Evolutionary conservation across 2,797 vertebrate genomes (phyloP).

Genomic region (Melanotaenia trifasciata): DNA sequence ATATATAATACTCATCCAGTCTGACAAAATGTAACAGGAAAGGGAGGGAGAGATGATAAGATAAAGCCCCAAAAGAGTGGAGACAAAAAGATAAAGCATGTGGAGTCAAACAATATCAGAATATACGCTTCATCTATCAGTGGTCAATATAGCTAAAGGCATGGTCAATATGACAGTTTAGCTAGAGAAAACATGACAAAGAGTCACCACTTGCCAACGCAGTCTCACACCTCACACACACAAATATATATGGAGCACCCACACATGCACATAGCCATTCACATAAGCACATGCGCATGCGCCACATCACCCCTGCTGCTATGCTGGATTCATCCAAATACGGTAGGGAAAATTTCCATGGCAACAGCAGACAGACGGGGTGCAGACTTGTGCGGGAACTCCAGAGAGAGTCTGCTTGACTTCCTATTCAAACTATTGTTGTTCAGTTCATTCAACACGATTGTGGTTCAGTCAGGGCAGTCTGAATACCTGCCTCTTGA

Average conservation of each 20-base stretch:
- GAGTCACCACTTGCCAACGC: constrained; percentile 26
- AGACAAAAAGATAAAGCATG: constrained; percentile 1
- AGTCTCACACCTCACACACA: constrained; percentile 28
- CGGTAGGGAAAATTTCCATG: constrained; percentile 78
- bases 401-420: constrained; percentile 59
- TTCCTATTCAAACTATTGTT: constrained; percentile 66
- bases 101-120: not conserved
- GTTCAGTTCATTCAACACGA: constrained; percentile 51
- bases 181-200: constrained; percentile 21
- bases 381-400: constrained; percentile 63
- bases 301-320: constrained; percentile 66
- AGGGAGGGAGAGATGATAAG: constrained; percentile 12
- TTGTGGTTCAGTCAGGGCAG: not conserved
- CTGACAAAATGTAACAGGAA: constrained; percentile 29
- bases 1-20: constrained; percentile 13
- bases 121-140: constrained; percentile 1
- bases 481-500: constrained; percentile 14
- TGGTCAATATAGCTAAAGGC: not conserved
- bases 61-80: constrained; percentile 11
- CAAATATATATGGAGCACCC: constrained; percentile 41
- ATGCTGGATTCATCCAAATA: constrained; percentile 74
- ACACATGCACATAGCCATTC: constrained; percentile 63
- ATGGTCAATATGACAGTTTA: constrained; percentile 3
- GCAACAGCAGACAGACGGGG: constrained; percentile 79
- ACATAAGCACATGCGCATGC: constrained; percentile 67